Evolutionary conservation across 2,797 vertebrate genomes (phyloP), one percentile per base, ranked within the genome.

Genomic region (Emys orbicularis): DNA sequence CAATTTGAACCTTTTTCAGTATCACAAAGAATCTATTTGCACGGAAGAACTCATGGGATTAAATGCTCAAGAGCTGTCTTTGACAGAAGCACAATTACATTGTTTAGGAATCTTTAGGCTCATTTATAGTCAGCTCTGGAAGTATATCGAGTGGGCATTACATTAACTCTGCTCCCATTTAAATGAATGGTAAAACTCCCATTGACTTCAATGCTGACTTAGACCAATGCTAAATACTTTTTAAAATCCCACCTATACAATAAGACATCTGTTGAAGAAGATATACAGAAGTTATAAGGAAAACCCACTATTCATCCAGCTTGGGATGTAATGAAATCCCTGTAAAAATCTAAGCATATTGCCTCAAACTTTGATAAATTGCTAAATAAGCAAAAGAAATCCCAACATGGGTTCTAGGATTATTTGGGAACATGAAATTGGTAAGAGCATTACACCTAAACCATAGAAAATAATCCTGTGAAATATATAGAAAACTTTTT

Each of bases 401-500:
- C 81, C 53, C 91, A 94, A 34, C 13, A 37, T 16, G 44, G 31
- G 27, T n/a, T 89, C 95, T 91, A 57, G 61, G 83, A 89, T 95
- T 96, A 90, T 90, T 88, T 91, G 89, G 76, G 34, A 90, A 88
- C 8, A 65, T 0, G 0, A 79, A 93, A 86, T n/a, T 59, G 34
- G 47, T 90, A 86, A 90, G 8, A 96, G 25, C 50, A 90, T 95
- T 93, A 94, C 82, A 87, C 41, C 91, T 83, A 92, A 95, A 19
- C 57, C 27, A 5, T 13, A 82, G 83, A 11, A 88, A 25, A 89
- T 93, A 94, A 96, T 95, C 61, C 53, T 68, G 85, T 91, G 53
- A 89, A 91, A 84, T 65, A 29, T 89, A 56, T 27, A 94, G 79
- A 91, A 56, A 47, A 3, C 0, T 41, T 81, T 19, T 90, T 90